Evolutionary conservation across 2,797 vertebrate genomes (phyloP), one percentile per base, ranked within the genome.

Genomic region (Enteromius fasciolatus): DNA sequence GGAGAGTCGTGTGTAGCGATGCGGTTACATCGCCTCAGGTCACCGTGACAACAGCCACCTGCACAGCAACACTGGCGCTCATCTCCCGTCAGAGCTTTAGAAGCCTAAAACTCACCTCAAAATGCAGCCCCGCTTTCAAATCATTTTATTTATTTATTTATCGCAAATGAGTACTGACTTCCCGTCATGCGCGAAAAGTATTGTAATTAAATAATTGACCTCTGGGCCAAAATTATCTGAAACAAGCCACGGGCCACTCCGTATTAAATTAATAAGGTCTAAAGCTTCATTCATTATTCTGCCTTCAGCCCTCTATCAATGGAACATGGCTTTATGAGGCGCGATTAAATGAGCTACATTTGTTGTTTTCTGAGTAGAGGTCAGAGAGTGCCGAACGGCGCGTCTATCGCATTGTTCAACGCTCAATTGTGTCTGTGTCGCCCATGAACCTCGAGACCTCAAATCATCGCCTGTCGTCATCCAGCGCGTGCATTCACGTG

Each of bases 381-480:
- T 94, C 94, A 93, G 92, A 92, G 91, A 92, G 88, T 90, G 88
- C 86, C 88, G 90, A 92, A 91, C 86, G 88, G 89, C 81, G 89
- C 91, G 91, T 92, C 92, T 91, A 84, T 83, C 79, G 89, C 92
- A 92, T 94, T 94, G 92, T 94, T 92, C 88, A 70, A 59, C 85
- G 86, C 88, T 91, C 92, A 93, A 93, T 94, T 90, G 93, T 93
- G 88, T 92, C 78, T 81, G 57, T 85, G 89, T 90, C 88, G 89
- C 88, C 90, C 88, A 89, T 93, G 92, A 93, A 93, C 91, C 88
- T 89, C 88, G 88, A 89, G 90, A 93, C 92, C 88, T 91, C 86
- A 33, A 76, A 85, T 87, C 68, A 72, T 80, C 69, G 31, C 28
- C 57, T 82, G 76, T 66, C 75, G 50, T 67, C 80, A 72, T 67